These are phyloP conservation scores for Drosophila ficusphila DNA, from an alignment of 1,140 invertebrate genomes.

Conservation along the genomic window DNA sequence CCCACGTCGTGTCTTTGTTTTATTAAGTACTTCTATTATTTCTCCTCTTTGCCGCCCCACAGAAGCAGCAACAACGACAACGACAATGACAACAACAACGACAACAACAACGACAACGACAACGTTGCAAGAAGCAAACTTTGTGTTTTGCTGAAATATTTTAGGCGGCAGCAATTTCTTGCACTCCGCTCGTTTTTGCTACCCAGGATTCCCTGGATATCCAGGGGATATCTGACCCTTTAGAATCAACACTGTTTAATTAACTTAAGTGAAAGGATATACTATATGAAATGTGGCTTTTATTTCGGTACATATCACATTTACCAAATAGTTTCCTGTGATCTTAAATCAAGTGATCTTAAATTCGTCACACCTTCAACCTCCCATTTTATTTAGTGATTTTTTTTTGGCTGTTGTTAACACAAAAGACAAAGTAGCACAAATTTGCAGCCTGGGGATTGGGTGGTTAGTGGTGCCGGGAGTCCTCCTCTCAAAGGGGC, in stretches of 20 bases:
- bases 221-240: not conserved
- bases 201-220: not conserved
- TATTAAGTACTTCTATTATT: constrained; percentile 75
- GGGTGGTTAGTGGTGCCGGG: constrained; percentile 5
- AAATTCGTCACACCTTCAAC: too few relatives aligned
- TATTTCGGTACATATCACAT: too few relatives aligned
- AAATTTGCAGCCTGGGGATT: constrained; percentile 60
- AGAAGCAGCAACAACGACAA: constrained; percentile 24
- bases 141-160: constrained; percentile 63
- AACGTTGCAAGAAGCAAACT: constrained; percentile 60
- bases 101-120: too few relatives aligned
- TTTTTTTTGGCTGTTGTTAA: constrained; percentile 56
- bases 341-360: not conserved
- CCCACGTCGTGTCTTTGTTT: constrained; percentile 71
- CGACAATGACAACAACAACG: too few relatives aligned
- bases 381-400: not conserved
- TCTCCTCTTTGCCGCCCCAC: constrained; percentile 27
- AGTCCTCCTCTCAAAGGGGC: not conserved
- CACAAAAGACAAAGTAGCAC: constrained; percentile 81
- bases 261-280: too few relatives aligned
- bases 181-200: constrained; percentile 10
- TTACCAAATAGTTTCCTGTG: too few relatives aligned
- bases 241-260: too few relatives aligned
- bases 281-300: too few relatives aligned
- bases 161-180: constrained; percentile 46